phyloP scores from a whole-genome alignment of 2,888 invertebrate genomes.

The Lymantria monacha region DNA sequence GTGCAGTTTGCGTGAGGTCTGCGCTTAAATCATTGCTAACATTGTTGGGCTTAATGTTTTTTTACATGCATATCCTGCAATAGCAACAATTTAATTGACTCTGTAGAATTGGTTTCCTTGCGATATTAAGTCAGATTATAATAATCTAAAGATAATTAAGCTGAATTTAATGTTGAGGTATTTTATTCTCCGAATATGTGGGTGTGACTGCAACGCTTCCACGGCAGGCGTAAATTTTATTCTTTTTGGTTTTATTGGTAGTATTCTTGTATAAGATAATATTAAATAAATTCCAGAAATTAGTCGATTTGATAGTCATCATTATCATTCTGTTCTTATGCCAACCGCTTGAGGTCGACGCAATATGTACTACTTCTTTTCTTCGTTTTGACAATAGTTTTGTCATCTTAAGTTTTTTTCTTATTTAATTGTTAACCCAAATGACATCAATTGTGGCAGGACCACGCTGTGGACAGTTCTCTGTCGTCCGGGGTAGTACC shows the following conservation, averaged over 20 bases:
- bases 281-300: too few relatives aligned
- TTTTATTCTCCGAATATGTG: neutral
- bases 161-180: neutral
- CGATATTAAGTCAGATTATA: neutral
- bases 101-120: neutral
- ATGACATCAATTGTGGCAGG: too few relatives aligned
- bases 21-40: conserved; percentile 22
- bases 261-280: too few relatives aligned
- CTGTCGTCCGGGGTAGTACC: too few relatives aligned
- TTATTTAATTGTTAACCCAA: too few relatives aligned
- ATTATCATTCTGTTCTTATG: too few relatives aligned
- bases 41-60: conserved; percentile 22
- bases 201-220: neutral
- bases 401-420: too few relatives aligned
- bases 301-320: too few relatives aligned
- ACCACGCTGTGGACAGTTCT: too few relatives aligned
- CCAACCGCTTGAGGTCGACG: too few relatives aligned
- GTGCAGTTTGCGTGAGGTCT: conserved; percentile 26
- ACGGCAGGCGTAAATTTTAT: neutral
- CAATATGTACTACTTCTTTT: too few relatives aligned
- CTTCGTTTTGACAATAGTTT: too few relatives aligned
- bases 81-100: neutral
- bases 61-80: conserved; percentile 4
- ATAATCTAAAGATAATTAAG: neutral
- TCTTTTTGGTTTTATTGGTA: neutral